These are phyloP conservation scores for Calidris pugnax DNA, from an alignment of 2,113 vertebrate genomes.

Conservation along the genomic window DNA sequence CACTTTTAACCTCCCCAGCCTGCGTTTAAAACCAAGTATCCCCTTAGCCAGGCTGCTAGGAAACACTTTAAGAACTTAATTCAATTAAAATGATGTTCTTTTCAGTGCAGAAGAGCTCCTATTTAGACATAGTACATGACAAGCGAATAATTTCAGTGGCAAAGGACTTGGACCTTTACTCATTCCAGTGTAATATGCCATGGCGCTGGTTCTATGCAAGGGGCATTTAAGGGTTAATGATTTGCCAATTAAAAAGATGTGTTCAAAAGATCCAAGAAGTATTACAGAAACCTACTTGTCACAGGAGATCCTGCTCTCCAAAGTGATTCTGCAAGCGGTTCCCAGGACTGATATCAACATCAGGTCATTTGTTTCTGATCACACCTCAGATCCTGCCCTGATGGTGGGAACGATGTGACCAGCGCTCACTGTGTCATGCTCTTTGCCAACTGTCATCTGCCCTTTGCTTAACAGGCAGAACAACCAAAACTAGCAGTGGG, in stretches of 20 bases:
- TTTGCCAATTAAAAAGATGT: background rate
- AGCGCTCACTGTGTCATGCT: accelerated
- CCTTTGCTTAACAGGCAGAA: background rate
- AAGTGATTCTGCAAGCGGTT: background rate
- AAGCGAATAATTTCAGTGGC: background rate
- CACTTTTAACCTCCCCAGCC: conserved; percentile 34
- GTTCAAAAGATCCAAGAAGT: background rate
- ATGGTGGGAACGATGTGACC: accelerated
- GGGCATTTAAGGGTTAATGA: conserved; percentile 2
- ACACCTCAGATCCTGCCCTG: background rate
- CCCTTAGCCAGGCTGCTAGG: background rate
- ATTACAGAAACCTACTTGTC: background rate
- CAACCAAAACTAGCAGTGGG: background rate
- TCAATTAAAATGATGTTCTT: background rate
- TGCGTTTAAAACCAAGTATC: background rate
- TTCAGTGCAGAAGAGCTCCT: background rate
- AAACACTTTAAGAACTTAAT: conserved; percentile 20
- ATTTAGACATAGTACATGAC: background rate
- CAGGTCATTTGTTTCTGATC: background rate
- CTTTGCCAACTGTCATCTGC: background rate
- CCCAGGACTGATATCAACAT: background rate
- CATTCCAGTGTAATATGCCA: background rate
- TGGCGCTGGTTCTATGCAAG: background rate
- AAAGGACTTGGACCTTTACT: background rate
- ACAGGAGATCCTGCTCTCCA: background rate